Conservation (phyloP, 1,140 invertebrate genomes). For the Cyrtorhinus lividipennis region DNA sequence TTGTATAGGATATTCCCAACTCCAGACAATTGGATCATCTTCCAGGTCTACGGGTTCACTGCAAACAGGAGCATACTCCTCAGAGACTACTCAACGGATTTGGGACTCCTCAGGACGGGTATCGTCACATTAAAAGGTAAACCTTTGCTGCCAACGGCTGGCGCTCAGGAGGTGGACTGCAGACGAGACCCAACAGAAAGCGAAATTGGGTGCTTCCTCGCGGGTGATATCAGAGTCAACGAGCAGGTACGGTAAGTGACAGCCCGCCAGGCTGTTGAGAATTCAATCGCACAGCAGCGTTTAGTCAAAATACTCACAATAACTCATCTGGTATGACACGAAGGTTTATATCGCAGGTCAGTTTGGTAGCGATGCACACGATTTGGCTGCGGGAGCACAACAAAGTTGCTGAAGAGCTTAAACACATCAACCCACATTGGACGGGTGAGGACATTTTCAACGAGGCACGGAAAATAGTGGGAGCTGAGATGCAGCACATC, state of each 20-base stretch:
- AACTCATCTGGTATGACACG: not conserved
- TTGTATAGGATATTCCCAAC: too few relatives aligned
- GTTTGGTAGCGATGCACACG: conserved; percentile 90
- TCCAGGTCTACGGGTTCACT: conserved; percentile 78
- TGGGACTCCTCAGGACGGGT: conserved; percentile 70
- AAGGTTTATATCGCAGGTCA: conserved; percentile 39
- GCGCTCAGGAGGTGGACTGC: conserved; percentile 76
- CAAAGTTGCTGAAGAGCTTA: conserved; percentile 62
- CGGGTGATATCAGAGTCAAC: conserved; percentile 79
- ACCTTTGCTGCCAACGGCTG: conserved; percentile 76
- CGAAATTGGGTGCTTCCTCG: conserved; percentile 78
- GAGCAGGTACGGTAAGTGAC: conserved; percentile 42
- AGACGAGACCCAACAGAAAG: conserved; percentile 66
- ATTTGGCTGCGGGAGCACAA: conserved; percentile 96
- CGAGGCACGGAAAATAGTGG: conserved; percentile 84
- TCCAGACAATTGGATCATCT: too few relatives aligned
- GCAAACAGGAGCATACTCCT: conserved; percentile 65
- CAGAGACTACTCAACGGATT: conserved; percentile 60
- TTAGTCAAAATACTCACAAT: not conserved
- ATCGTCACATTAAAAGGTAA: conserved; percentile 51
- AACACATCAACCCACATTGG: conserved; percentile 82
- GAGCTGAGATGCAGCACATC: conserved; percentile 91
- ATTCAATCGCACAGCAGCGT: too few relatives aligned
- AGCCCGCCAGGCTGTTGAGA: not conserved
- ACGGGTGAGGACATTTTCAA: conserved; percentile 85